These are phyloP conservation scores for Molossus molossus DNA, from an alignment of 2,797 vertebrate species.

Conservation along the genomic window DNA sequence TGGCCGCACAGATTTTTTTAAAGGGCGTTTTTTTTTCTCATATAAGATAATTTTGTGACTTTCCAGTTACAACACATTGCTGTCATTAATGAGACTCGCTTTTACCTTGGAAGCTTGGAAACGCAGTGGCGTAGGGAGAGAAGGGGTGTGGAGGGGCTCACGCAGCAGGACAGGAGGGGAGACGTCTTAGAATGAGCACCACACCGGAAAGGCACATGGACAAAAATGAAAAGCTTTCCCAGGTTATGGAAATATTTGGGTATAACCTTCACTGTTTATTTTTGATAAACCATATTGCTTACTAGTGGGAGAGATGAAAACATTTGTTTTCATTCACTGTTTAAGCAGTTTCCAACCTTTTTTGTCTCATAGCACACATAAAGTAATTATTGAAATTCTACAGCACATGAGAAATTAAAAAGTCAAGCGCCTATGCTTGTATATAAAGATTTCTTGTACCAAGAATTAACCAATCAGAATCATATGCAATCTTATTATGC, in stretches of 20 bases:
- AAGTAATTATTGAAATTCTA: neutral
- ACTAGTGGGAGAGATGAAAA: neutral
- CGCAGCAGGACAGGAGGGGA: neutral
- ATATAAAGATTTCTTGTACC: neutral
- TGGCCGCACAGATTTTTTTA: neutral
- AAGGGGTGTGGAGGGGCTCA: neutral
- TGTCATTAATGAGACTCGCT: neutral
- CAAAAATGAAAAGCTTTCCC: neutral
- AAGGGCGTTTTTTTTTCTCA: constrained; percentile 28
- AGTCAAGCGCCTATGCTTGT: neutral
- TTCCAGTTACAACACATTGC: neutral
- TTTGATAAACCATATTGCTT: neutral
- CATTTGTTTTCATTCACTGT: neutral
- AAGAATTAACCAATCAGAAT: neutral
- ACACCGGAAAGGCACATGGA: neutral
- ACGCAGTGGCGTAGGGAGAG: neutral
- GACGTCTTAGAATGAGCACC: neutral
- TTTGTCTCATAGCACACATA: neutral
- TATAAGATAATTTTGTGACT: constrained; percentile 42
- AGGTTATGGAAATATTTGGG: neutral
- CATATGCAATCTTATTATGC: neutral
- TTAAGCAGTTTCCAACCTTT: neutral
- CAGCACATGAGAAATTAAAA: neutral
- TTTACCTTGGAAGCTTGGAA: neutral
- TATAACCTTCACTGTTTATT: neutral